These are phyloP conservation scores for Eurystomus gularis DNA, from an alignment of 2,113 vertebrate species.

Conservation along the genomic window DNA sequence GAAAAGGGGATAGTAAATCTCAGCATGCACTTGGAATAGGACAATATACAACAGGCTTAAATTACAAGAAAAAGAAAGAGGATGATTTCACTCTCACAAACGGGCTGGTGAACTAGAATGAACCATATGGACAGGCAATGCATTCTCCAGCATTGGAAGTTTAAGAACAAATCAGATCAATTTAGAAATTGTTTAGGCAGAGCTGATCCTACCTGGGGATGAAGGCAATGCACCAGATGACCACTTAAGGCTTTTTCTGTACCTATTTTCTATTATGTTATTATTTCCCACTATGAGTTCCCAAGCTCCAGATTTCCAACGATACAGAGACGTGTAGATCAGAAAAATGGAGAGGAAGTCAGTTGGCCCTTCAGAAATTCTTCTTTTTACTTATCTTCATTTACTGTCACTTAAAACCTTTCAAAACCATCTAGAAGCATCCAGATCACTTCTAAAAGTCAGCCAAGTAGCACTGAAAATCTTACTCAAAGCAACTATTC, in stretches of 20 bases:
- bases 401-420: neutral
- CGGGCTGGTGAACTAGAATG: neutral
- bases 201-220: neutral
- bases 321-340: neutral
- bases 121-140: neutral
- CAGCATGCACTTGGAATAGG: neutral
- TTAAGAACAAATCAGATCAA: neutral
- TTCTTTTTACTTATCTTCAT: neutral
- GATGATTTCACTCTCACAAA: neutral
- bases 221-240: neutral
- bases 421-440: neutral
- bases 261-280: neutral
- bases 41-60: neutral
- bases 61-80: neutral
- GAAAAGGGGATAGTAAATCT: neutral
- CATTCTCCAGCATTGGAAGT: neutral
- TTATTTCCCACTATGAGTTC: neutral
- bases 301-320: neutral
- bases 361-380: neutral
- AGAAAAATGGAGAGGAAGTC: neutral
- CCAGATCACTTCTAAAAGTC: neutral
- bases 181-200: neutral
- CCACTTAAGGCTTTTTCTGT: neutral
- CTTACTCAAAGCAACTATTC: neutral
- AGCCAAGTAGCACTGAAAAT: neutral